These are phyloP conservation scores for Zaprionus vittiger DNA, from an alignment of 1,140 invertebrate species.

Conservation along the genomic window DNA sequence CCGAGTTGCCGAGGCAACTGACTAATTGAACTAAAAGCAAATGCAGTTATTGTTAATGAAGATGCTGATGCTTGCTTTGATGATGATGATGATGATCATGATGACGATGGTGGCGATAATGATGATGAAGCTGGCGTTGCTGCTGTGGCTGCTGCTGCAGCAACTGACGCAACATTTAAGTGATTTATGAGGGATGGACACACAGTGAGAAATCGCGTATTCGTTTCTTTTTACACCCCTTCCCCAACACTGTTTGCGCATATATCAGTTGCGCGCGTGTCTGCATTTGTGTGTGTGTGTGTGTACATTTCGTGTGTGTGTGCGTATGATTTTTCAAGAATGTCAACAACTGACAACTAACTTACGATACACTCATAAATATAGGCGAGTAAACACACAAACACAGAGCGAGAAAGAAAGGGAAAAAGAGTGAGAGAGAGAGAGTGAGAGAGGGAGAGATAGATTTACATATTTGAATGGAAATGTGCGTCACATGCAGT, in stretches of 20 bases:
- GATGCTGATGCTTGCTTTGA: constrained; percentile 8
- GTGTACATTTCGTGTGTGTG: constrained; percentile 8
- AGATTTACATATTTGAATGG: constrained; percentile 30
- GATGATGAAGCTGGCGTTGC: constrained; percentile 20
- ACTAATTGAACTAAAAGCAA: constrained; percentile 65
- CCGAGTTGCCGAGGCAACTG: constrained; percentile 31
- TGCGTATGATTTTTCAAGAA: constrained; percentile 70
- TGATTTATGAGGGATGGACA: constrained; percentile 66
- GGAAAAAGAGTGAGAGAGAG: background rate
- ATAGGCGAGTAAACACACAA: constrained; percentile 23
- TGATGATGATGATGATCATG: constrained; percentile 23
- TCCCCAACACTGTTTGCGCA: constrained; percentile 22
- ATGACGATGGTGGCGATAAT: constrained; percentile 31
- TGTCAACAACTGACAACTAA: constrained; percentile 66
- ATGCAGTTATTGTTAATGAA: constrained; percentile 33
- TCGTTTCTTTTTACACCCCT: constrained; percentile 26
- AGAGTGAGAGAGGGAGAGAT: background rate
- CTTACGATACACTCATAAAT: constrained; percentile 61
- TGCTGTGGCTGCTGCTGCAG: constrained; percentile 29
- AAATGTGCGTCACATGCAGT: constrained; percentile 10
- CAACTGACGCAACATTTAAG: constrained; percentile 56
- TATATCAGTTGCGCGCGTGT: constrained; percentile 29
- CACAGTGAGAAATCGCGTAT: constrained; percentile 32
- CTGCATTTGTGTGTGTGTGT: background rate
- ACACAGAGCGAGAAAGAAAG: background rate